Conservation (phyloP, 2,888 invertebrate species). For the Oscheius sp. region DNA sequence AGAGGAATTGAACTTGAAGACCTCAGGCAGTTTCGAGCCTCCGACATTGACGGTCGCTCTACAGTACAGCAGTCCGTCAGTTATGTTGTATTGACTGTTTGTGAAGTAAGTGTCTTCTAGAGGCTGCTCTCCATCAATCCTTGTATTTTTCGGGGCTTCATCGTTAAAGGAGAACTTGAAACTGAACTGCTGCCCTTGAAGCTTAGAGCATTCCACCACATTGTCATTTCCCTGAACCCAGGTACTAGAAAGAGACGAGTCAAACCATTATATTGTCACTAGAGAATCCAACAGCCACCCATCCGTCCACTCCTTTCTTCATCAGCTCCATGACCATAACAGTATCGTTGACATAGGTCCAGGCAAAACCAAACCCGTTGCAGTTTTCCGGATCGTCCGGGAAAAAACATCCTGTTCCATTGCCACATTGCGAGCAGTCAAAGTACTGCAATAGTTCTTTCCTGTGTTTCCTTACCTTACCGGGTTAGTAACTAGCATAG, state of each 20-base stretch:
- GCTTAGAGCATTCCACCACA: constrained; percentile 52
- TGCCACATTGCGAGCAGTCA: constrained; percentile 49
- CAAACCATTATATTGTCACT: constrained; percentile 37
- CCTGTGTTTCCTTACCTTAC: constrained; percentile 16
- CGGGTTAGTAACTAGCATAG: not conserved
- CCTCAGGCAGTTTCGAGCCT: constrained; percentile 26
- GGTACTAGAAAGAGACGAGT: not conserved
- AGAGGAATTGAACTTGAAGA: constrained; percentile 17
- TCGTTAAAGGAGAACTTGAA: constrained; percentile 53
- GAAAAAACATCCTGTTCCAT: constrained; percentile 53
- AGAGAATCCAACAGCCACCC: constrained; percentile 48
- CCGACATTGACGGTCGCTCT: constrained; percentile 44
- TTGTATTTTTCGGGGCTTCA: constrained; percentile 31
- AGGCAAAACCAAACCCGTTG: constrained; percentile 12
- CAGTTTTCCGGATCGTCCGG: constrained; percentile 23
- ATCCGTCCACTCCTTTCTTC: constrained; percentile 27
- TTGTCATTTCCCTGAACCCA: constrained; percentile 37
- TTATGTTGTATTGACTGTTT: constrained; percentile 22
- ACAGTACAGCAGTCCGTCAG: constrained; percentile 46
- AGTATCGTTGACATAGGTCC: constrained; percentile 6
- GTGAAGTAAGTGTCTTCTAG: constrained; percentile 10
- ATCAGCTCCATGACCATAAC: constrained; percentile 21
- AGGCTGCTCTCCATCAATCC: constrained; percentile 42
- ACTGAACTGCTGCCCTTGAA: constrained; percentile 36
- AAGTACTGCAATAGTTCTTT: constrained; percentile 31